Base-by-base conservation (phyloP, 2,888 invertebrate genomes). In the Mythimna impura region DNA sequence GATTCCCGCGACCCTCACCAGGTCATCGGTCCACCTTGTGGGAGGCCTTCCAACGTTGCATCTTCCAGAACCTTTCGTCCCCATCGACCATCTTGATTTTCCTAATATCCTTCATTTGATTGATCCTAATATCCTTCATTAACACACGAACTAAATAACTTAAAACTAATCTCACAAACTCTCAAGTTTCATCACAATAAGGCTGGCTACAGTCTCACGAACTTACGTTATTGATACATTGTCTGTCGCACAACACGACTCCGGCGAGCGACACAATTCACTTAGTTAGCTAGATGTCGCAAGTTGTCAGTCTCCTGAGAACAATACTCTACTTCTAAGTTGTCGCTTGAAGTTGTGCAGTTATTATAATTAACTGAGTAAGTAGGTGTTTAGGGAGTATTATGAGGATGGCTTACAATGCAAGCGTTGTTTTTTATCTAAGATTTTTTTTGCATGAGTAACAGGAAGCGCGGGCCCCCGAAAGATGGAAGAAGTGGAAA, bases 191-290 rank as follows among this genome's bases (percentile, higher is more conserved):
- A 66, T 55, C n/a, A 66, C 58, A 76, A 68, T 83, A 74, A 84
- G 67, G 73, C 57, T 52, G 34, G 66, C 52, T 75, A 20, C 60
- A 76, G 34, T 57, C 72, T 73, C 58, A 54, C 70, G 63, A 76
- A 85, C 76, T 83, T 68, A 17, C 60, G 78, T 68, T 84, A 78
- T 73, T 82, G 83, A 82, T 79, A 74, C 66, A 79, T 71, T 73
- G 83, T 81, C 57, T 61, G 63, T 52, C 66, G 71, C 52, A 66
- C 76, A 71, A 79, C 60, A 69, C 73, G 69, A 73, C 73, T 50
- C n/a, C 10, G 17, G 50, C 63, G 47, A 70, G 76, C 80, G 66
- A 47, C 69, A 66, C 79, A 66, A 80, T 73, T 70, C 66, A 82
- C 78, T 82, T 73, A 80, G 82, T 69, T 76, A 80, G 69, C 62